phyloP scores from a whole-genome alignment of 2,797 vertebrate genomes.

The Jordanella pulchra region DNA sequence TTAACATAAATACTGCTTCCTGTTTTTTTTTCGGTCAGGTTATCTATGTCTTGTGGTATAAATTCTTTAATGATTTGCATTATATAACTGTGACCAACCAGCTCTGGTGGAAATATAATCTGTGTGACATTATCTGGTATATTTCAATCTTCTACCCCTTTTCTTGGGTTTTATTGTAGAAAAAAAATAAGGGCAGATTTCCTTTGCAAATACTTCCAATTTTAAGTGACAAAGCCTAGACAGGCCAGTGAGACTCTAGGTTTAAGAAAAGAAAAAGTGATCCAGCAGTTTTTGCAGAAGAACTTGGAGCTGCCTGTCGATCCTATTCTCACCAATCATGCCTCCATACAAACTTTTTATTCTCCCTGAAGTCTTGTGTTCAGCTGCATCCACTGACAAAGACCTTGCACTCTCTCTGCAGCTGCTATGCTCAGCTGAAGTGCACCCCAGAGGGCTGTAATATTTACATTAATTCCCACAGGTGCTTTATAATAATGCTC shows the following conservation, averaged over 20 bases:
- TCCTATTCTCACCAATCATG: background rate
- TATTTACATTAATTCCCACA: constrained; percentile 51
- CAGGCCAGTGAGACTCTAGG: background rate
- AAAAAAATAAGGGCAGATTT: background rate
- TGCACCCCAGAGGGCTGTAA: constrained; percentile 35
- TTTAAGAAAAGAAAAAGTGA: background rate
- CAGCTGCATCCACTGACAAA: constrained; percentile 22
- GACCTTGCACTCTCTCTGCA: constrained; percentile 27
- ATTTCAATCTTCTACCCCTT: background rate
- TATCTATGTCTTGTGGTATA: background rate
- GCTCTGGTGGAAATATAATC: too few species aligned
- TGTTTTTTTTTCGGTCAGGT: background rate
- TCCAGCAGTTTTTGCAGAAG: background rate
- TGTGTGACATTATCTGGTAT: background rate
- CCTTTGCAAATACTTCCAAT: background rate
- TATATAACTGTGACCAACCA: background rate
- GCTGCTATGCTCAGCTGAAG: constrained; percentile 17
- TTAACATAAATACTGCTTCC: too few species aligned
- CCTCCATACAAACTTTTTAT: background rate
- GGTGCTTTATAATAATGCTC: constrained; percentile 44
- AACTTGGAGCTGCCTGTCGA: background rate
- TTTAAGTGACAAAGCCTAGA: background rate
- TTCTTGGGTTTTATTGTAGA: background rate
- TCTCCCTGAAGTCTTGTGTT: background rate
- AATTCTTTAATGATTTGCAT: background rate